Percentiles rank a stretch among this genome's conserved stretches.
phyloP scores from a whole-genome alignment of 1,140 invertebrate species.

The Sarcophaga bullata region DNA sequence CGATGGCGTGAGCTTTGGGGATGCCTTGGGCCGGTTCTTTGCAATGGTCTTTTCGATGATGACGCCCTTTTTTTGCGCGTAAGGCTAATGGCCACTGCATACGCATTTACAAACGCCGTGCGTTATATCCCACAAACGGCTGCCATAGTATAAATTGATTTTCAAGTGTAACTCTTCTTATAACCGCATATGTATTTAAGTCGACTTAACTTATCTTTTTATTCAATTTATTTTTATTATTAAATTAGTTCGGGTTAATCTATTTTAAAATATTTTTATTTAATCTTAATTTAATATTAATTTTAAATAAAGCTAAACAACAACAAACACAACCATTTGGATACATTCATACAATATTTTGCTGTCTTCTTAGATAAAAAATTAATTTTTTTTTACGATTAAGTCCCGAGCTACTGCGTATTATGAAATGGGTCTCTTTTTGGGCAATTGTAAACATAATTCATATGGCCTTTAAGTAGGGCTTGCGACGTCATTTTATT shows the following conservation, averaged over 20 bases:
- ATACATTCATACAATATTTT: background rate
- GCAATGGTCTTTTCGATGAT: conserved; percentile 20
- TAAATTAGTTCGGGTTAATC: no score
- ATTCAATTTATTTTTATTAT: conserved; percentile 23
- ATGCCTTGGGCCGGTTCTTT: background rate
- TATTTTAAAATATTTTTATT: conserved; percentile 13
- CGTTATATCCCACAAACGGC: no score
- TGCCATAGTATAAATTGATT: background rate
- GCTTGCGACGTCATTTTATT: background rate
- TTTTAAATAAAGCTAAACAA: no score
- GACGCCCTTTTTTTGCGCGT: background rate
- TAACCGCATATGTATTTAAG: background rate
- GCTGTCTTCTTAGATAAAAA: background rate
- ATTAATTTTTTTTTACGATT: background rate
- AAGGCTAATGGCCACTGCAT: background rate
- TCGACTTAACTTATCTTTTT: background rate
- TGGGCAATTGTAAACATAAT: background rate
- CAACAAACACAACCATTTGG: no score
- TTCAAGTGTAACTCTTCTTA: background rate
- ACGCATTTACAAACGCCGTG: no score
- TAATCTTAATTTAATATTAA: conserved; percentile 4
- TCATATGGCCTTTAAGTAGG: background rate
- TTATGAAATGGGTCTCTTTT: background rate
- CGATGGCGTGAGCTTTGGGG: conserved; percentile 45
- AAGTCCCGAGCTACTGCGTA: background rate